A percentile compares a stretch with the other conserved stretches of the same genome.
These are phyloP conservation scores for Melitaea cinxia DNA, from an alignment of 1,140 invertebrate species.

Conservation along the genomic window DNA sequence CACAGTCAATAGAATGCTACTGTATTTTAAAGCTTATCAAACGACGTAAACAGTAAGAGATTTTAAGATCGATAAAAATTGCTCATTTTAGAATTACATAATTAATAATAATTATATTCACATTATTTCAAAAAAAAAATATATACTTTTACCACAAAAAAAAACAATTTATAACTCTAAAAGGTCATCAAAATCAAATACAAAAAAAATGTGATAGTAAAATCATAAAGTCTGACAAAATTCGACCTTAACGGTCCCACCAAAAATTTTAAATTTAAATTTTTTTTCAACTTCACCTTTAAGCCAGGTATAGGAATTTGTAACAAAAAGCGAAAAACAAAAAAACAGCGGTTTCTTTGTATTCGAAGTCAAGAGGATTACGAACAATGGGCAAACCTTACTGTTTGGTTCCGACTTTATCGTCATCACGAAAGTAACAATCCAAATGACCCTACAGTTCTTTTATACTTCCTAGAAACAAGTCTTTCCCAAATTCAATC, in stretches of 20 bases:
- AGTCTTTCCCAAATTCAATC: constrained; percentile 21
- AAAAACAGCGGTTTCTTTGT: constrained; percentile 69
- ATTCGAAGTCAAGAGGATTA: constrained; percentile 57
- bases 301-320: constrained; percentile 59
- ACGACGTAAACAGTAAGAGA: no score
- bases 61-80: no score
- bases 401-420: constrained; percentile 64
- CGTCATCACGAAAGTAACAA: constrained; percentile 51
- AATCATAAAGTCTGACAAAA: constrained; percentile 35
- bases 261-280: constrained; percentile 25
- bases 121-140: no score
- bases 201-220: constrained; percentile 2
- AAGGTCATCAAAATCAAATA: no score
- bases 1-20: no score
- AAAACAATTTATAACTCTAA: no score
- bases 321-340: constrained; percentile 54
- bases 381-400: constrained; percentile 61
- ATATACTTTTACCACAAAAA: no score
- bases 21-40: no score
- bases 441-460: constrained; percentile 25
- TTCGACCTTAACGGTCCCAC: constrained; percentile 42
- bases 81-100: no score
- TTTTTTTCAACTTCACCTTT: constrained; percentile 37
- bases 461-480: constrained; percentile 12
- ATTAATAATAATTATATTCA: no score